Evolutionary conservation across 2,113 vertebrate species (phyloP), one percentile per base, ranked within the genome.

Genomic region (Neoarius graeffei): DNA sequence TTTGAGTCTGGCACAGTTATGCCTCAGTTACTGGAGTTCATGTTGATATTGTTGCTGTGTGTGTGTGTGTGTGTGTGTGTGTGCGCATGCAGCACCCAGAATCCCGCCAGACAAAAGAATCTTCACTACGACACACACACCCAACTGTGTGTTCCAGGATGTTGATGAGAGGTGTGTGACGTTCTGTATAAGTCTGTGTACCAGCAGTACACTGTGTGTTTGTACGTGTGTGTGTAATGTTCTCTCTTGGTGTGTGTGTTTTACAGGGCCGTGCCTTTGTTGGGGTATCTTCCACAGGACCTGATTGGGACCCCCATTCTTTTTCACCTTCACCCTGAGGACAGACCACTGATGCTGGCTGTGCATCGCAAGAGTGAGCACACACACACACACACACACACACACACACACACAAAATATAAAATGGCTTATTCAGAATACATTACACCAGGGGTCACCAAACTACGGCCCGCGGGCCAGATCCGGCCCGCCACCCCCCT

Each of bases 101-200:
- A 99, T 99, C 92, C 98, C 97, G 76, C 94, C 97, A 5, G 97
- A 98, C 91, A 99, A 99, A 93, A 96, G 97, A 76, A 96, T 99
- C 89, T 99, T 99, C 90, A 99, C 98, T 14, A 99, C 98, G 6
- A 99, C 97, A 0, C 98, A 99, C 89, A 97, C 98, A 0, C 97
- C 98, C 0, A 97, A 94, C 86, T 99, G 98, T 91, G 92, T 99
- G 86, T 98, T 99, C 93, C 97, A 98, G 94, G 97, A 98, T 86
- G 95, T 99, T 67, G 98, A 99, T 81, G 97, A 98, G 89, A 96
- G 97, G 98, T 98, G 90, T 94, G 86, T 86, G 8, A 79, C 11
- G 8, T 25, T 80, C 3, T 86, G 42, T 57, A 3, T 50, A n/a
- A 48, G 5, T 54, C 25, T 81, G 66, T 35, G 13, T n/a, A 64